These are phyloP conservation scores for Erebia ligea DNA, from an alignment of 2,888 invertebrate species.

Conservation along the genomic window DNA sequence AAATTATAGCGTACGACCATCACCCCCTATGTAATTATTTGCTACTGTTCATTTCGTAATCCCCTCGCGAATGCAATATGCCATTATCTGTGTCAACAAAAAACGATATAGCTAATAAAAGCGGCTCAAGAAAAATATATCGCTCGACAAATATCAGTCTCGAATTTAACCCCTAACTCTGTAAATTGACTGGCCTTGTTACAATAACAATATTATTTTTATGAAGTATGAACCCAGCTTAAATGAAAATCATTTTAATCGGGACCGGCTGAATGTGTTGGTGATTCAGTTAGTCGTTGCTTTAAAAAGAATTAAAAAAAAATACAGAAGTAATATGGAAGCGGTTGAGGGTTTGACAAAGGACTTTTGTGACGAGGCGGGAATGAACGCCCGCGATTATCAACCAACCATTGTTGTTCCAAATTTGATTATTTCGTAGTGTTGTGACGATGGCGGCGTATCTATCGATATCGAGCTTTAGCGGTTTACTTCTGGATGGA, in stretches of 20 bases:
- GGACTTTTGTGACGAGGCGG: constrained; percentile 65
- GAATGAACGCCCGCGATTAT: constrained; percentile 69
- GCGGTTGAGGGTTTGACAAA: constrained; percentile 60
- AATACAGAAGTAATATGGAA: constrained; percentile 54
- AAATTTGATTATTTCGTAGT: constrained; percentile 73
- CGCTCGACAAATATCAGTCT: constrained; percentile 58
- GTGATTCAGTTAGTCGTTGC: constrained; percentile 31
- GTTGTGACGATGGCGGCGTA: constrained; percentile 51
- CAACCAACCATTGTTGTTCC: constrained; percentile 74
- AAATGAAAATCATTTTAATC: constrained; percentile 66
- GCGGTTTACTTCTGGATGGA: no score
- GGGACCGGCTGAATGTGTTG: constrained; percentile 48
- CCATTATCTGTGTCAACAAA: constrained; percentile 75
- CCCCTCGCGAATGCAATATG: constrained; percentile 54
- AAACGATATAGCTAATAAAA: constrained; percentile 54
- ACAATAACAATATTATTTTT: constrained; percentile 72
- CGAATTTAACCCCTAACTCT: constrained; percentile 45
- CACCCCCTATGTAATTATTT: constrained; percentile 27
- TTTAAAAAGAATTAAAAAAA: constrained; percentile 43
- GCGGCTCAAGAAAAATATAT: constrained; percentile 58
- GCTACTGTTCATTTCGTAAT: constrained; percentile 34
- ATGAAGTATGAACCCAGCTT: constrained; percentile 64
- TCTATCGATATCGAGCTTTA: constrained; percentile 28
- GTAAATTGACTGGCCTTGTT: constrained; percentile 56
- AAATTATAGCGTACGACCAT: neutral